Evolutionary conservation across 2,113 vertebrate species (phyloP), one percentile per base, ranked within the genome.

Genomic region (Hyla sarda): DNA sequence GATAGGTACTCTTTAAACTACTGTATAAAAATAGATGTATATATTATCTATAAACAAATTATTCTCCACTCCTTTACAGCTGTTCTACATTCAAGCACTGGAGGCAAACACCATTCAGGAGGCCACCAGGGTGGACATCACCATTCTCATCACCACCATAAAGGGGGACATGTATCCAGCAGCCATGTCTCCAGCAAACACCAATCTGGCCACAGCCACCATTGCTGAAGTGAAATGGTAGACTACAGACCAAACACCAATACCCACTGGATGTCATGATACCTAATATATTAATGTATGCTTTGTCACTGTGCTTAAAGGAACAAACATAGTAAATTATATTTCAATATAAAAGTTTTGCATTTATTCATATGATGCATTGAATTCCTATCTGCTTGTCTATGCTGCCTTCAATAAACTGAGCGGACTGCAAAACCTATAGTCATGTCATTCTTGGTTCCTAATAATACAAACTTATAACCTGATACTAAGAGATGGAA

Each of bases 71-170:
- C 10, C 12, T 58, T 21, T 56, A 52, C 25, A 82, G 79, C 79
- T 65, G 79, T 67, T 9, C 23, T 82, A 47, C 79, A 82, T 45
- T 65, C 58, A 6, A 82, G 79, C n/a, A 82, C 58, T 67, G 79
- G 79, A 30, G 79, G 79, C 16, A 56, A 78, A 23, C 50, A 78
- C 14, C 54, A 76, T 7, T 50, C 73, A 50, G 45, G 73, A 25
- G 73, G 73, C 5, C 73, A 76, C 73, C 73, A 76, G 17, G 45
- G 73, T 76, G 73, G n/a, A 14, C 72, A 74, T 74, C 72, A 74
- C 16, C 71, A 41, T 41, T 41, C 41, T 41, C 41, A 41, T 41
- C 41, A 41, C 41, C 41, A 41, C 41, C 41, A 5, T 41, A n/a
- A n/a, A n/a, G 41, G 41, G 3, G 41, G 41, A 41, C 41, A 41